Base-by-base conservation (phyloP, 2,797 vertebrate genomes). In the Australoheros facetus region DNA sequence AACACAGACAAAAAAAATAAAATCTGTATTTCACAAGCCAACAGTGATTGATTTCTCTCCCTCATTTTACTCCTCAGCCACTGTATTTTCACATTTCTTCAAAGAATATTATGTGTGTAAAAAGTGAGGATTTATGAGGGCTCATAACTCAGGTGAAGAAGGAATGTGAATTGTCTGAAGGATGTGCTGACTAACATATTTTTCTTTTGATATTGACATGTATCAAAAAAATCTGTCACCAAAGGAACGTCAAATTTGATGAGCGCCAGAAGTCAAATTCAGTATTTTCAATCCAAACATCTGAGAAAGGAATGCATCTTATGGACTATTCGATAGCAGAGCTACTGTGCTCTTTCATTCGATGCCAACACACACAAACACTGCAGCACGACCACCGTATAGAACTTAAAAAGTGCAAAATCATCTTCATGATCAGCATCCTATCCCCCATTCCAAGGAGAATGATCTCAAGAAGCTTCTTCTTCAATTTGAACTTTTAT, bases 261-360 rank as follows among this genome's bases (percentile, higher is more conserved):
- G 72, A 80, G 64, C 69, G 84, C 91, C 91, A 93, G 79, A 84
- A 78, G 53, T 85, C 80, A 80, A 80, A 86, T 85, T 85, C 58
- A 62, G 59, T 82, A 80, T 88, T 89, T 92, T 81, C 76, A 84
- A 91, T 89, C 85, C 90, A 91, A 93, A 93, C 88, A 92, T 91
- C 88, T 92, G 93, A 92, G 81, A 87, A 78, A 82, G 82, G 85
- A 93, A 91, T 90, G 87, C 88, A 81, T 64, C 64, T 81, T 74
- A 79, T 26, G 34, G 76, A 79, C 84, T 80, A 72, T 85, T 90
- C 74, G 74, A 82, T 73, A 84, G 80, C 75, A 79, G 51, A 88
- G 66, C 77, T 23, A 32, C 70, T 4, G 7, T 1, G 53, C 32
- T 28, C 85, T 92, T 59, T 91, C 72, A 93, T 93, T 79, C 81